Conservation (phyloP, 2,113 vertebrate species). For the Megaptera novaeangliae region DNA sequence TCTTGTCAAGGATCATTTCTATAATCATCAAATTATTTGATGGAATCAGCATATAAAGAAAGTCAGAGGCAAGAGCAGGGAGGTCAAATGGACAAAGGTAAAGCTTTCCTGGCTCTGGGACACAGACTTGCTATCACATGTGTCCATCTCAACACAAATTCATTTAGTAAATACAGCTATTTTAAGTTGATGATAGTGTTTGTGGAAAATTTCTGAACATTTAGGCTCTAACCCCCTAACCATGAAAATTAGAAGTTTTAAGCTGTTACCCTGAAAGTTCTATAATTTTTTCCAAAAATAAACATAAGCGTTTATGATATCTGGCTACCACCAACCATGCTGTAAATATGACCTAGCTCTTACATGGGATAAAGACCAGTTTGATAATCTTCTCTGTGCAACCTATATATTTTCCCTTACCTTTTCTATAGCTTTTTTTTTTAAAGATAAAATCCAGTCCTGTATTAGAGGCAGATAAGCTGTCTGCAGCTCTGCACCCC, state of each 20-base stretch:
- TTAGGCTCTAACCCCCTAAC: background rate
- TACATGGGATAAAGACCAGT: background rate
- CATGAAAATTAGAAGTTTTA: slow-evolving; percentile 15
- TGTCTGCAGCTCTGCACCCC: slow-evolving; percentile 41
- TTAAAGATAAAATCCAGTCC: background rate
- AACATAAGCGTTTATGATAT: background rate
- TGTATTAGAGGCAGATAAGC: slow-evolving; percentile 29
- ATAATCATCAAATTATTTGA: background rate
- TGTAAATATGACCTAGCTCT: background rate
- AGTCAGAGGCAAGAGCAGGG: background rate
- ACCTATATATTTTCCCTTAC: background rate
- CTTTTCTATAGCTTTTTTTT: background rate
- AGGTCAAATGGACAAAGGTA: rapidly evolving
- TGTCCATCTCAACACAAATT: background rate
- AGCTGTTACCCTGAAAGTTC: background rate
- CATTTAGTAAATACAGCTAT: background rate
- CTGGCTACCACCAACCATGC: background rate
- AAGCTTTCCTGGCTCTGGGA: rapidly evolving
- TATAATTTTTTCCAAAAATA: background rate
- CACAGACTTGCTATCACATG: background rate
- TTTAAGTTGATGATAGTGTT: background rate
- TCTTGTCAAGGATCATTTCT: slow-evolving; percentile 9
- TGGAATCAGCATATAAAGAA: background rate
- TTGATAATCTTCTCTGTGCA: background rate
- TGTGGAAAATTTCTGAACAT: background rate